phyloP scores from a whole-genome alignment of 2,113 vertebrate species.

The Neotoma lepida region DNA sequence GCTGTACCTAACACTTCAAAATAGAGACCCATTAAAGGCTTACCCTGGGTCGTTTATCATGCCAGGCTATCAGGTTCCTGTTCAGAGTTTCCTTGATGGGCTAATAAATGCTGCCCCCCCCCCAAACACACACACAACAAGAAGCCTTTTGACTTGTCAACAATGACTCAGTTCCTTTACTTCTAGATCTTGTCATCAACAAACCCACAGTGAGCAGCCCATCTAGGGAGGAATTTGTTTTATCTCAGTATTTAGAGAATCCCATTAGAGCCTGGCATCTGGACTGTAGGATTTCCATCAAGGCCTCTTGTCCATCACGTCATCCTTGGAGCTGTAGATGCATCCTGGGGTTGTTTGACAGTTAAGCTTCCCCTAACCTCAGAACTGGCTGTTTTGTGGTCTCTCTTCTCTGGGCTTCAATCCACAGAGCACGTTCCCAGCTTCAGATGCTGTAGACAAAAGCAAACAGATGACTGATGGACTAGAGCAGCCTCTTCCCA shows the following conservation, averaged over 20 bases:
- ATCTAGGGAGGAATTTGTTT: slow-evolving; percentile 46
- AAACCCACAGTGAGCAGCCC: not conserved
- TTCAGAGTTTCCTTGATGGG: slow-evolving; percentile 3
- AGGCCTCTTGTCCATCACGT: not conserved
- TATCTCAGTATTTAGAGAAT: slow-evolving; percentile 63
- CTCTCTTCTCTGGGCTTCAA: slow-evolving; percentile 32
- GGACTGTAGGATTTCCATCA: slow-evolving; percentile 1
- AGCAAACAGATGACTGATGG: slow-evolving; percentile 17
- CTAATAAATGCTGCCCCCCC: not conserved
- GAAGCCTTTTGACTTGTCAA: slow-evolving; percentile 16
- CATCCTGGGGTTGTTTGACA: not conserved
- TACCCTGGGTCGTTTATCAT: not conserved
- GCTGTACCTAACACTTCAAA: slow-evolving; percentile 39
- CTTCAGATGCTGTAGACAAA: slow-evolving; percentile 47
- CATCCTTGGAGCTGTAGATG: not conserved
- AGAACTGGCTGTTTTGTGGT: slow-evolving; percentile 20
- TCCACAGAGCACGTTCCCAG: slow-evolving; percentile 36
- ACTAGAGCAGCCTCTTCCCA: slow-evolving; percentile 19
- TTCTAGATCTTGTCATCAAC: slow-evolving; percentile 52
- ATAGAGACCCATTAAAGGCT: slow-evolving; percentile 53
- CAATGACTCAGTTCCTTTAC: not conserved
- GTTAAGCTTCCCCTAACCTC: not conserved
- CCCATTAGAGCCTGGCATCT: slow-evolving; percentile 18
- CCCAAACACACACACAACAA: not conserved
- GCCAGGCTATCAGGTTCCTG: not conserved